Percentiles rank a stretch among this genome's conserved stretches.
Evolutionary conservation across 2,888 invertebrate genomes (phyloP).

Genomic region (Thera britannica): DNA sequence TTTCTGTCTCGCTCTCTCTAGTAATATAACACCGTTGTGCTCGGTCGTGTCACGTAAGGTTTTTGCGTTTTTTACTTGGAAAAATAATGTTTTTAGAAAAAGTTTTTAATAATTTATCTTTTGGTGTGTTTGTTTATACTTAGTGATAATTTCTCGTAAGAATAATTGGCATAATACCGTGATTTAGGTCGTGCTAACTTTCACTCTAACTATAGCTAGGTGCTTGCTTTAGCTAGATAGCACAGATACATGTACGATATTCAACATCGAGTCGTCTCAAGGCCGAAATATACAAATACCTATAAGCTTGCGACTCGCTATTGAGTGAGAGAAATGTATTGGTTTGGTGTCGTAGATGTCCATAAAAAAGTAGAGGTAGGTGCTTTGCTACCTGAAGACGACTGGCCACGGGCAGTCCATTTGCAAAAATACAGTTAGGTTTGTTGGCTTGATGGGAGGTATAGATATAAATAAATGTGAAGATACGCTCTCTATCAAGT

Average conservation of each 20-base stretch:
- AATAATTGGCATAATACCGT: constrained; percentile 51
- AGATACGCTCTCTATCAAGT: constrained; percentile 55
- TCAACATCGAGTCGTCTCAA: constrained; percentile 82
- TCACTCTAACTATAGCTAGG: constrained; percentile 84
- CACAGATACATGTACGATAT: constrained; percentile 72
- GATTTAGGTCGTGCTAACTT: constrained; percentile 81
- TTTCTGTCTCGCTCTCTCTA: constrained; percentile 78
- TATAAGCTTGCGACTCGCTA: constrained; percentile 58
- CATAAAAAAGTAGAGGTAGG: constrained; percentile 12
- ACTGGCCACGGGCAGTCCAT: constrained; percentile 15
- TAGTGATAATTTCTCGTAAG: constrained; percentile 53
- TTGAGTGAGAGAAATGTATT: constrained; percentile 60
- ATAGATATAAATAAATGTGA: constrained; percentile 43
- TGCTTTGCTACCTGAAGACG: neutral
- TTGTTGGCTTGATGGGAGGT: constrained; percentile 31
- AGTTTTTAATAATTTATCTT: constrained; percentile 57
- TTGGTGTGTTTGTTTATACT: constrained; percentile 55
- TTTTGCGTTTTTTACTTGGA: constrained; percentile 79
- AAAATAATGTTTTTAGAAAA: constrained; percentile 62
- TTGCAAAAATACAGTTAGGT: constrained; percentile 27
- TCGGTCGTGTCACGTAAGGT: constrained; percentile 85
- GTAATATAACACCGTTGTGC: constrained; percentile 85
- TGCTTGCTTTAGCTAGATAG: constrained; percentile 67
- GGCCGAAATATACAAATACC: constrained; percentile 82
- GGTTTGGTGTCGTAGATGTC: constrained; percentile 55